Percentiles rank a stretch among this genome's conserved stretches.
These are phyloP conservation scores for Lasioglossum vierecki DNA, from an alignment of 2,888 invertebrate genomes.

Conservation along the genomic window DNA sequence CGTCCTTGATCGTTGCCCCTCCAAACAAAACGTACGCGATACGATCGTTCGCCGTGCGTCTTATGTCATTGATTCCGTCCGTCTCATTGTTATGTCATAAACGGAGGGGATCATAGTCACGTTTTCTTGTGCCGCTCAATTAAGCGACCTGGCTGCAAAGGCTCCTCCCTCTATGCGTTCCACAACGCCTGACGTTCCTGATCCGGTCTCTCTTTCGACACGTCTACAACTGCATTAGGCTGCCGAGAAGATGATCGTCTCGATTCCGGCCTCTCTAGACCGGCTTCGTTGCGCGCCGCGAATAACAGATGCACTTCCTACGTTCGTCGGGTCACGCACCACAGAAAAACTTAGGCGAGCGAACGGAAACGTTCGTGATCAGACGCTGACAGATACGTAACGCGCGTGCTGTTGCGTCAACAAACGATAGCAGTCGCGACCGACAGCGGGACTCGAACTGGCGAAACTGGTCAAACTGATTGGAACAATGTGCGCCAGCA, in stretches of 20 bases:
- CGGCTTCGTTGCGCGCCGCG: constrained; percentile 15
- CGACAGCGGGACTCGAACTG: background rate
- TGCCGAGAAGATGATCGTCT: constrained; percentile 23
- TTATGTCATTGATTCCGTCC: constrained; percentile 59
- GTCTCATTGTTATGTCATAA: constrained; percentile 64
- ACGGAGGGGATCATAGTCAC: constrained; percentile 50
- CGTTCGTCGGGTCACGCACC: background rate
- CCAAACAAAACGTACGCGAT: constrained; percentile 33
- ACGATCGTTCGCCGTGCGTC: constrained; percentile 45
- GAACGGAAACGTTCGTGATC: constrained; percentile 17
- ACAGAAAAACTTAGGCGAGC: background rate
- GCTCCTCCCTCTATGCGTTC: background rate
- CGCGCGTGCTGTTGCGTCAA: background rate
- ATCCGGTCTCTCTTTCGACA: constrained; percentile 30
- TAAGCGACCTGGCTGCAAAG: constrained; percentile 33
- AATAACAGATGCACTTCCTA: constrained; percentile 46
- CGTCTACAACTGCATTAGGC: constrained; percentile 35
- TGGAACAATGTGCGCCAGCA: background rate
- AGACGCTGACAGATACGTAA: constrained; percentile 6
- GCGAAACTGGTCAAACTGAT: background rate
- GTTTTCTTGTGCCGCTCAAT: constrained; percentile 51
- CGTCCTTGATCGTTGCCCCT: constrained; percentile 55
- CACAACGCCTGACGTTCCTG: constrained; percentile 7
- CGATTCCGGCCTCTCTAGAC: background rate
- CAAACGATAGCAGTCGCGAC: constrained; percentile 4